Conservation (phyloP, 2,797 vertebrate species). For the Ataeniobius toweri region DNA sequence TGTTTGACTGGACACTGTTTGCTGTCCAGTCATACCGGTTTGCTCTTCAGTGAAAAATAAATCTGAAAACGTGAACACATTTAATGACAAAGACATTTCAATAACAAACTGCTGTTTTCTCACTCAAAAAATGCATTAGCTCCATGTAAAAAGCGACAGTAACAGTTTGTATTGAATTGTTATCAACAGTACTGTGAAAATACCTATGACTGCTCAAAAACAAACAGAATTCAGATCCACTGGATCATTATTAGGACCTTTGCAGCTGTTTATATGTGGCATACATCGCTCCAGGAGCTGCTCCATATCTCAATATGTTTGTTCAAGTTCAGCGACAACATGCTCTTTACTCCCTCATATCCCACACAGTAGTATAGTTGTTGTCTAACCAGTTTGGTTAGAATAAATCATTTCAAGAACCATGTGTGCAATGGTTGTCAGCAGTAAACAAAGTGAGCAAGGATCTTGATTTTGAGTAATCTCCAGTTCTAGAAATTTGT, state of each 20-base stretch:
- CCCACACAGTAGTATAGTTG: neutral
- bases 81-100: conserved; percentile 6
- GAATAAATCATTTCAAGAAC: neutral
- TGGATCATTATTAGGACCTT: neutral
- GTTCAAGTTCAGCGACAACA: conserved; percentile 3
- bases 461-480: neutral
- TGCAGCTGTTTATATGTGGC: neutral
- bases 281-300: too few species aligned
- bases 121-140: neutral
- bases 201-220: conserved; percentile 23
- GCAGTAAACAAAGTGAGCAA: neutral
- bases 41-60: conserved; percentile 13
- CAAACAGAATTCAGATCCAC: conserved; percentile 21
- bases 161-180: neutral
- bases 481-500: conserved; percentile 1
- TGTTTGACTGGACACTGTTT: neutral
- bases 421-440: neutral
- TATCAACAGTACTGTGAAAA: neutral
- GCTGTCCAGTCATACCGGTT: conserved; percentile 1
- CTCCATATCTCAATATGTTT: conserved; percentile 1
- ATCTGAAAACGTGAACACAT: conserved; percentile 1
- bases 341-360: neutral
- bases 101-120: neutral
- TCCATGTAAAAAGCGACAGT: neutral
- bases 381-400: conserved; percentile 21